Evolutionary conservation across 35 echinoderm and acorn worm species (phyloP), one percentile per base, ranked within the genome.

Genomic region (Apostichopus parvimensis): DNA sequence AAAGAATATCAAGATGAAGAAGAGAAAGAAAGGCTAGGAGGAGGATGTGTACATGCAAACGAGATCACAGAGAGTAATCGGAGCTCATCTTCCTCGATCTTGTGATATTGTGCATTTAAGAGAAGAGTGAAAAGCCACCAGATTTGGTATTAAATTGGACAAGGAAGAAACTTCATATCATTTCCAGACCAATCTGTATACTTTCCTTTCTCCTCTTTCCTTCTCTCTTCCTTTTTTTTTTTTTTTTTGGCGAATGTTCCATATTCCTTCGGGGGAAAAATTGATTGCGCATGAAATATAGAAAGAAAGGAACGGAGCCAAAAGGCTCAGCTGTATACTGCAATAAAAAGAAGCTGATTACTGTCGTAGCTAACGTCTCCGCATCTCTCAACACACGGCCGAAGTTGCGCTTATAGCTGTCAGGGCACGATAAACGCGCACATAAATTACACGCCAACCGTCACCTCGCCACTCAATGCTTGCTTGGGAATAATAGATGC

Each of bases 271-370:
- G 52, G 81, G 81, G 81, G 11, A 59, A 61, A 58, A 84, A 84
- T 84, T 84, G 81, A 84, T 84, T 84, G 81, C 14, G 81, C 81
- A 84, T 59, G 57, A 84, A 84, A 54, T 59, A 84, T 18, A 60
- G 81, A 59, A 84, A 58, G 57, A 84, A 56, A 84, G 20, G 56
- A 24, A 20, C 12, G 54, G 7, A 84, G 81, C 53, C 81, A 24
- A 59, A 84, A 58, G 54, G 54, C 57, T 18, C 4, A 6, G 54
- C 57, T 84, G 81, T 58, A 84, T 84, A 8, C 34, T 84, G 81
- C 81, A 84, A 84, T 84, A 84, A 84, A 84, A 45, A 84, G 81
- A 18, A 21, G 53, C 54, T 84, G 81, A 84, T 84, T 84, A 58
- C 81, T 21, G 53, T 15, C 58, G 81, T 2, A 58, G 10, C 81